Evolutionary conservation across 2,888 invertebrate genomes (phyloP), one percentile per base, ranked within the genome.

Genomic region (Drosophila paramelanica): DNA sequence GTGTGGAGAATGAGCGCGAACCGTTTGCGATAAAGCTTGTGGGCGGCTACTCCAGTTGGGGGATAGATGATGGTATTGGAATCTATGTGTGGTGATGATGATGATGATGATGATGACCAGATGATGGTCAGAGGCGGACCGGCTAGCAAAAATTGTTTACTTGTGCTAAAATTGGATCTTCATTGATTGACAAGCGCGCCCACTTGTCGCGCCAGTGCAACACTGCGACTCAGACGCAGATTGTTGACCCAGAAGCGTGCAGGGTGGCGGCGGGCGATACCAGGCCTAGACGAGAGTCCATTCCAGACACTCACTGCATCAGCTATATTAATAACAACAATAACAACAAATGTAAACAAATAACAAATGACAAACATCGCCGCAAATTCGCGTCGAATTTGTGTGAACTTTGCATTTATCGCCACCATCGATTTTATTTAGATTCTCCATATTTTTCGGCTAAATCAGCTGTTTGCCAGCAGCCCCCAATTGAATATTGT

Each of bases 131-230:
- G 49, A 47, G 64, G 45, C 46, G 47, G 65, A 33, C 43, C 56
- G 58, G 71, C 73, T 77, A 75, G 86, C 72, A 75, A 83, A 80
- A 77, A 88, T 89, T 89, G 85, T 86, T 89, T 86, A 86, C 85
- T 83, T 84, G 88, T 73, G 85, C 85, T 89, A 89, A 86, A 86
- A 84, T 89, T 89, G 89, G 82, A 89, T 81, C 85, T 89, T 67
- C 84, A 84, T 89, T 86, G 89, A 86, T 86, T 86, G 89, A 87
- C 89, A 85, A 72, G 60, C 27, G 77, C 84, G 79, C 67, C 86
- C 80, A 79, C 55, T 76, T 73, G 85, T 23, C 23, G 85, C 82
- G 85, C 82, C 85, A 84, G 57, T 58, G 55, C 67, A 68, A 51
- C 59, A 70, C 51, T 62, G 47, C 85, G 66, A 68, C 81, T 75